Percentiles rank a stretch among this genome's conserved stretches.
These are phyloP conservation scores for Poeciliopsis turrubarensis DNA, from an alignment of 2,113 vertebrate genomes.

Conservation along the genomic window DNA sequence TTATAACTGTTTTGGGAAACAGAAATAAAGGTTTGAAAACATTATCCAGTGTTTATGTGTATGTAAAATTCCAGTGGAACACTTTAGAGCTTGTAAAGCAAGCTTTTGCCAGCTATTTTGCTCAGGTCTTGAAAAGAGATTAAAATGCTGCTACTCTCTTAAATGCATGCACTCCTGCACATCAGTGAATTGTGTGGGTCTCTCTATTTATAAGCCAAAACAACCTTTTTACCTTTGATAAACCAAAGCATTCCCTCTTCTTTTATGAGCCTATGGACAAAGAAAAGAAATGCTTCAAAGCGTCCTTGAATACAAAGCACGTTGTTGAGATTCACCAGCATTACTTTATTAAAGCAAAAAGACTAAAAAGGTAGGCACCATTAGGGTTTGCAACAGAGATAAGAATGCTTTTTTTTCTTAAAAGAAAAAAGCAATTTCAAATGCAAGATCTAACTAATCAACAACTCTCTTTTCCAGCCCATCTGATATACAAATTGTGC, in stretches of 20 bases:
- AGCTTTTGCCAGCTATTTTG: constrained; percentile 10
- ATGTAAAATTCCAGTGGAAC: background rate
- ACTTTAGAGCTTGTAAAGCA: background rate
- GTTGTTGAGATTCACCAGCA: constrained; percentile 52
- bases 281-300: constrained; percentile 14
- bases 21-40: no score
- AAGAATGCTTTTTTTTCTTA: constrained; percentile 41
- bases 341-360: constrained; percentile 54
- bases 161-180: background rate
- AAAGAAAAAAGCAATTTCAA: constrained; percentile 62
- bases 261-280: constrained; percentile 30
- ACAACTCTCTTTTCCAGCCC: constrained; percentile 80
- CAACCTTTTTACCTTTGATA: constrained; percentile 39
- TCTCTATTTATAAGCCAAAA: constrained; percentile 1
- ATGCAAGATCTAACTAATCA: constrained; percentile 78
- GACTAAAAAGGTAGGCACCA: constrained; percentile 40
- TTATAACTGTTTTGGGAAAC: no score
- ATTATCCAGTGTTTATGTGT: no score
- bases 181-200: background rate
- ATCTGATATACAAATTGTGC: constrained; percentile 81
- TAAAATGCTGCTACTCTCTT: background rate
- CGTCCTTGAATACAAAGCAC: constrained; percentile 52
- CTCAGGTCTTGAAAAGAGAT: constrained; percentile 5
- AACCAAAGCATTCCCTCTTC: constrained; percentile 25
- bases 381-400: constrained; percentile 54